Percentiles rank a stretch among this genome's conserved stretches.
phyloP scores from a whole-genome alignment of 2,113 vertebrate genomes.

The Struthidea cinerea region DNA sequence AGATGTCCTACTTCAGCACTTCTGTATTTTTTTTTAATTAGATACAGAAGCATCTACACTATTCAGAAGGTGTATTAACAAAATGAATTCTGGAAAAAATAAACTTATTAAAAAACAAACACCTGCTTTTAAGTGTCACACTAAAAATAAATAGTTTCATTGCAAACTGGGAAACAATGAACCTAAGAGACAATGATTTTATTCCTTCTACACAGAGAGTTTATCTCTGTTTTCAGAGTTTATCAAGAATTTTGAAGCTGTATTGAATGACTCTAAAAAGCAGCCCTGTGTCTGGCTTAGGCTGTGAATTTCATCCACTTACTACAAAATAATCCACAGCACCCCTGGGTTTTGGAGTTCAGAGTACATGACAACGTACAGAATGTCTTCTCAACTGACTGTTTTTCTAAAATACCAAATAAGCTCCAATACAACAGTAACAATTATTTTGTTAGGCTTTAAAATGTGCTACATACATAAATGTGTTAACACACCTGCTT shows the following conservation, averaged over 20 bases:
- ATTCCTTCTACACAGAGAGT: not conserved
- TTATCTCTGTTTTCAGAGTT: too few relatives aligned
- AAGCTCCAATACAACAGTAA: not conserved
- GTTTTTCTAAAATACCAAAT: not conserved
- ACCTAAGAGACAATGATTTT: not conserved
- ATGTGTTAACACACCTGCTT: not conserved
- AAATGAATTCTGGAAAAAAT: not conserved
- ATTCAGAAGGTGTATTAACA: not conserved
- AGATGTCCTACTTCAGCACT: not conserved
- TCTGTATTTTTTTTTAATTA: not conserved
- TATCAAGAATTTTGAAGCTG: not conserved
- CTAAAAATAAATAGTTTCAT: not conserved
- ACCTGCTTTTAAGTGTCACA: not conserved
- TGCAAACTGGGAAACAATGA: not conserved
- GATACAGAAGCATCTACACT: not conserved
- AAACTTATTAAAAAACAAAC: not conserved
- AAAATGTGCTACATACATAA: not conserved
- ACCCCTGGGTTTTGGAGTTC: not conserved
- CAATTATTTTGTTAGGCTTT: not conserved
- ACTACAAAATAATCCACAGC: not conserved
- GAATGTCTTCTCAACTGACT: not conserved
- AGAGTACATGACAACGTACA: not conserved
- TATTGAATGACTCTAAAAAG: not conserved
- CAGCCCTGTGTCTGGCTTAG: not conserved
- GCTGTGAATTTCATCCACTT: not conserved